Conservation (phyloP, 2,888 invertebrate genomes). For the Eucera pruinosa region DNA sequence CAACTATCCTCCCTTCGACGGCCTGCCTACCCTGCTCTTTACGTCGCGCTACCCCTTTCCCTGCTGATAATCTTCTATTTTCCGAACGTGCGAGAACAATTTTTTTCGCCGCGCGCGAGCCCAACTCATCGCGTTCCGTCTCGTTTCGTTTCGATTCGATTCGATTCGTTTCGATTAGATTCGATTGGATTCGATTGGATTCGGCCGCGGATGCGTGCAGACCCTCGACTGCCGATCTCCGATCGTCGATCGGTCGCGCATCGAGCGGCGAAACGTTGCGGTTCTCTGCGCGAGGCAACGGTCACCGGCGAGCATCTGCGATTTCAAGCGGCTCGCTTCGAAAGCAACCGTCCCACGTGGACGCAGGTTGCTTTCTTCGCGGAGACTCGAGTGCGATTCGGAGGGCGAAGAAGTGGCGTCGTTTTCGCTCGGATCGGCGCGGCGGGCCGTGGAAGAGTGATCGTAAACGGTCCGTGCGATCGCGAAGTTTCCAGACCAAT, state of each 20-base stretch:
- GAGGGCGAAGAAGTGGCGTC: slow-evolving; percentile 24
- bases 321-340: background rate
- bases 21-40: background rate
- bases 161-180: slow-evolving; percentile 4
- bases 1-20: background rate
- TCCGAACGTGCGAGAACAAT: slow-evolving; percentile 23
- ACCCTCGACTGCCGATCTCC: too few relatives aligned
- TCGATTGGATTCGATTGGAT: too few relatives aligned
- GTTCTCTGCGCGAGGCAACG: slow-evolving; percentile 12
- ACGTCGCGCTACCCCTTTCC: background rate
- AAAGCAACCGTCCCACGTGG: too few relatives aligned
- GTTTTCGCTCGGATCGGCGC: background rate
- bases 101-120: slow-evolving; percentile 10
- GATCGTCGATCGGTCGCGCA: slow-evolving; percentile 1
- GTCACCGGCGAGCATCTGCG: background rate
- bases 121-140: too few relatives aligned
- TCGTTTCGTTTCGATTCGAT: too few relatives aligned
- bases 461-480: slow-evolving; percentile 49
- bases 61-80: slow-evolving; percentile 24
- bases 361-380: too few relatives aligned
- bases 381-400: background rate
- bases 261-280: slow-evolving; percentile 3
- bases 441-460: slow-evolving; percentile 45
- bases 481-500: slow-evolving; percentile 69
- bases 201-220: background rate